phyloP scores from a whole-genome alignment of 2,888 invertebrate genomes.

The Dexiosoma caninum region DNA sequence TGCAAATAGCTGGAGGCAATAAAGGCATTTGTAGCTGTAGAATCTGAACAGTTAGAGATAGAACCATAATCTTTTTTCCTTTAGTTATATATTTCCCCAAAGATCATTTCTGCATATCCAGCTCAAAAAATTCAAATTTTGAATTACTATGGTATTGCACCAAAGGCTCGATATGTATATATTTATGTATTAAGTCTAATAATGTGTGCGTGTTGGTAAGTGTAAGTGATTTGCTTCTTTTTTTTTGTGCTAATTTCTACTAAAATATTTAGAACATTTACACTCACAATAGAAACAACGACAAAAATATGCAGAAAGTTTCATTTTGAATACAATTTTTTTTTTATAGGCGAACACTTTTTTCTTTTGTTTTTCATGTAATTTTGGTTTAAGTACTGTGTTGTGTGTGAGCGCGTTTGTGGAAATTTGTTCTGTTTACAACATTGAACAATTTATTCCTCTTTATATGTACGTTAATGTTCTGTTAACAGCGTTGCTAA shows the following conservation, averaged over 20 bases:
- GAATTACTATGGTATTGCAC: too few species aligned
- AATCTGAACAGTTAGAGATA: too few species aligned
- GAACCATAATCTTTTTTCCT: too few species aligned
- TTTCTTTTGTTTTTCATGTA: not conserved
- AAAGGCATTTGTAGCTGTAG: too few species aligned
- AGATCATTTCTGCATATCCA: too few species aligned
- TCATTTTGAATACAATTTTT: not conserved
- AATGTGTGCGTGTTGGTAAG: not conserved
- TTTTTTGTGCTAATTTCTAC: constrained; percentile 1
- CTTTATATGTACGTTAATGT: not conserved
- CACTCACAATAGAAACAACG: not conserved
- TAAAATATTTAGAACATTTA: not conserved
- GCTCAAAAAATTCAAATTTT: too few species aligned
- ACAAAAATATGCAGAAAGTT: not conserved
- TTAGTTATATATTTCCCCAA: too few species aligned
- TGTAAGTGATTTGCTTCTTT: not conserved
- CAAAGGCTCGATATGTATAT: too few species aligned
- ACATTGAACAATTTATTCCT: not conserved
- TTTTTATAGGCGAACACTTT: not conserved
- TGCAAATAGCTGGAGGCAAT: too few species aligned
- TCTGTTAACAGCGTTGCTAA: constrained; percentile 1
- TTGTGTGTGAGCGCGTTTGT: not conserved
- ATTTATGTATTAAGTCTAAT: not conserved
- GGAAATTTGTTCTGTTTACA: not conserved
- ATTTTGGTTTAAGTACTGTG: not conserved